These are phyloP conservation scores for Larimichthys polyactis DNA, from an alignment of 2,113 vertebrate species.

Conservation along the genomic window DNA sequence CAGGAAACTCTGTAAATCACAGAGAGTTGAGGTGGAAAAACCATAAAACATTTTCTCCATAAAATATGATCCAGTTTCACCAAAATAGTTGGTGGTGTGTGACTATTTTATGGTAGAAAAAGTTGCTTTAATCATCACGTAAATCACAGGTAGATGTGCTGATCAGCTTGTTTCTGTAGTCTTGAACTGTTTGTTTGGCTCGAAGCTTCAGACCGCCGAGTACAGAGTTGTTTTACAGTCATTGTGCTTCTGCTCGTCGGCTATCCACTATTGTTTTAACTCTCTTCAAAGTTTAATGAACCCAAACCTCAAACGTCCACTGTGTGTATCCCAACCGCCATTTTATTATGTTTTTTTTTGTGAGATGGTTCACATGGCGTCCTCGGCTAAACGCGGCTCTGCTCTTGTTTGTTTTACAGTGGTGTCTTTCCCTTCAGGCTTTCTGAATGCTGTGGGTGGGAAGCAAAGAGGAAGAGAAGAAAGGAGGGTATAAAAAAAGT, in stretches of 20 bases:
- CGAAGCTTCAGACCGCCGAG: constrained; percentile 15
- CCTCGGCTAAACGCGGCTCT: constrained; percentile 9
- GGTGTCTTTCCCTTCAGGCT: constrained; percentile 45
- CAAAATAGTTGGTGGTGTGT: no score
- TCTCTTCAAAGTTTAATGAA: constrained; percentile 44
- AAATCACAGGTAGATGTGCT: background rate
- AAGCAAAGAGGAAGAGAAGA: constrained; percentile 28
- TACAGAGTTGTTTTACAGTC: constrained; percentile 39
- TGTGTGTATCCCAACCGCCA: constrained; percentile 13
- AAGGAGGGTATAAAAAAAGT: constrained; percentile 18
- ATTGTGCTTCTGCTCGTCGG: constrained; percentile 31
- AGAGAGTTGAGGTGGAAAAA: no score
- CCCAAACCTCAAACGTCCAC: constrained; percentile 49
- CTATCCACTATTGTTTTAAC: constrained; percentile 49
- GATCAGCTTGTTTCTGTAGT: background rate
- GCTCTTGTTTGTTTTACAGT: constrained; percentile 63
- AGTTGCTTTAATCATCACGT: background rate
- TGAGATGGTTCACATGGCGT: constrained; percentile 23
- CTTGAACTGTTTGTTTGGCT: constrained; percentile 5
- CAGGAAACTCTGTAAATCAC: no score
- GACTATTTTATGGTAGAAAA: no score
- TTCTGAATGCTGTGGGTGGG: constrained; percentile 50
- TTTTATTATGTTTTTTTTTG: constrained; percentile 35
- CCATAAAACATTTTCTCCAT: no score
- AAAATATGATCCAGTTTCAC: no score